Evolutionary conservation across 2,888 invertebrate genomes (phyloP), one percentile per base, ranked within the genome.

Genomic region (Campoletis raptor): DNA sequence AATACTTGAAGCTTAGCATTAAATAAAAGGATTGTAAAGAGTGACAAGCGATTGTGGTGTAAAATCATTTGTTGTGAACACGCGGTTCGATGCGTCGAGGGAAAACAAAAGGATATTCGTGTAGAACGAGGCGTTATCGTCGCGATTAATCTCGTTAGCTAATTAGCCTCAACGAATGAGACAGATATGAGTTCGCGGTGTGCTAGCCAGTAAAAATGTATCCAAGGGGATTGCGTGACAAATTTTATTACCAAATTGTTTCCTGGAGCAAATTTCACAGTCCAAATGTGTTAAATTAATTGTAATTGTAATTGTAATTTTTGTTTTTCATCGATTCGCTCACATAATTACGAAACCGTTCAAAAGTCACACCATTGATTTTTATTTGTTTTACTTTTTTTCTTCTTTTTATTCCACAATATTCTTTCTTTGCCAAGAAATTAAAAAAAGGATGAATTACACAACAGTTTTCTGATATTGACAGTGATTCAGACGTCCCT

Each of bases 141-240:
- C 61, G 48, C 72, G 70, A 77, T 77, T 85, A 85, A 85, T 81
- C 80, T 77, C 66, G 24, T 67, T 12, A 69, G 37, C 21, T 78
- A 78, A 81, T 81, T 85, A 81, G 73, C 72, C 52, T 52, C 45
- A 72, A 42, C 66, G 36, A 81, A 77, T 45, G 12, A 66, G 77
- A 77, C 66, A 57, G 72, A 78, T 85, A 81, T 9, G 57, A 48
- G 57, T 40, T 10, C 9, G 12, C n/a, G 40, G 24, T 37, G 64
- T 24, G 54, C 48, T 30, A 30, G 61, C 15, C 61, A 30, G 21
- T 30, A 70, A 77, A 77, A 77, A 76, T 45, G 54, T 72, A 40
- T 61, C 3, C 24, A 40, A 40, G 10, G 52, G 37, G 40, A 67
- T 78, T 24, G 73, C 76, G 76, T 64, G 64, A 42, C 24, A n/a